These are phyloP conservation scores for Harpalus rufipes DNA, from an alignment of 2,888 invertebrate genomes.

Conservation along the genomic window DNA sequence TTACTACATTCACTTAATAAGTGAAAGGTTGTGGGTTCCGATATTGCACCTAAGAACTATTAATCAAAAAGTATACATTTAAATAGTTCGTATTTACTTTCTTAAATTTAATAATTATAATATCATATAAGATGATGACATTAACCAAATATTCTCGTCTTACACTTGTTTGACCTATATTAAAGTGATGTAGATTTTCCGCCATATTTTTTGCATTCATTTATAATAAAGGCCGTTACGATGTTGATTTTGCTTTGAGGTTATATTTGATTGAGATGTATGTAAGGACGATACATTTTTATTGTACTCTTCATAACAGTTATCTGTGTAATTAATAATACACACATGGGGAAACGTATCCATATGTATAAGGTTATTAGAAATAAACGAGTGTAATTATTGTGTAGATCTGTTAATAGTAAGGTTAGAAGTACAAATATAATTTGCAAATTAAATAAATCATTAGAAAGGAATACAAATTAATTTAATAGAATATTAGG, in stretches of 20 bases:
- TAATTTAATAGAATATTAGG: neutral
- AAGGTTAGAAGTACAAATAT: neutral
- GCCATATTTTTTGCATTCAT: neutral
- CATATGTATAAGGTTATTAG: neutral
- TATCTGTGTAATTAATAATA: neutral
- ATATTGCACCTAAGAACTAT: too few relatives aligned
- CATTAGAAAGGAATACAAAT: neutral
- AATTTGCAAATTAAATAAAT: neutral
- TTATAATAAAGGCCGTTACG: neutral
- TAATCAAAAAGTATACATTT: too few relatives aligned
- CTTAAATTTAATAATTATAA: too few relatives aligned
- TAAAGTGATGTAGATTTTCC: constrained; percentile 1
- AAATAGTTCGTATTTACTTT: too few relatives aligned
- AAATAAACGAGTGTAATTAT: neutral
- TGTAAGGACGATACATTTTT: neutral
- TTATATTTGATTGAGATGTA: neutral
- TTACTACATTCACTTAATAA: too few relatives aligned
- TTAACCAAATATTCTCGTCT: too few relatives aligned
- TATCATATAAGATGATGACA: too few relatives aligned
- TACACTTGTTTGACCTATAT: neutral
- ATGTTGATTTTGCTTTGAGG: neutral
- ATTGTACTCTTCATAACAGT: neutral
- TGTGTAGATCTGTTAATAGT: neutral
- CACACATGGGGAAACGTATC: neutral
- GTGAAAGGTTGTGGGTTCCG: too few relatives aligned